Percentiles rank a stretch among this genome's conserved stretches.
Evolutionary conservation across 2,888 invertebrate genomes (phyloP).

Genomic region (Amblyjoppa fuscipennis): DNA sequence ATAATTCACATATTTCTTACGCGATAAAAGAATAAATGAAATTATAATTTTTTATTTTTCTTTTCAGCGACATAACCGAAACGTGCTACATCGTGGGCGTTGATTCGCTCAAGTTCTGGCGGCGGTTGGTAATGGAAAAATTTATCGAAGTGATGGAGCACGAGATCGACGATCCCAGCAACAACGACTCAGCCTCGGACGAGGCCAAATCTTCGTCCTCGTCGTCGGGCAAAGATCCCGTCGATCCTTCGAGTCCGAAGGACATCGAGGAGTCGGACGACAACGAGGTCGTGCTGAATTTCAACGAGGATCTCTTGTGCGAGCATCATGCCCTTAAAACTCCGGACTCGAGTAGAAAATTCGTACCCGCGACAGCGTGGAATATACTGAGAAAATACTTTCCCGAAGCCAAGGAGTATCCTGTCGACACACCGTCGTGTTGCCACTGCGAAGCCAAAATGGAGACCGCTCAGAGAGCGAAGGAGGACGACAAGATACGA

Average conservation of each 20-base stretch:
- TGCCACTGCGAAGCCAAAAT: conserved; percentile 80
- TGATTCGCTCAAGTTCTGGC: conserved; percentile 87
- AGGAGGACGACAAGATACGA: conserved; percentile 81
- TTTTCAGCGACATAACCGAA: conserved; percentile 73
- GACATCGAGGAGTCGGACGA: conserved; percentile 80
- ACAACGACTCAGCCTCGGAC: conserved; percentile 62
- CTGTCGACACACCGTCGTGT: conserved; percentile 80
- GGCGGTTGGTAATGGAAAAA: conserved; percentile 84
- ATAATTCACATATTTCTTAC: conserved; percentile 26
- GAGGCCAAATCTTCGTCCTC: conserved; percentile 51
- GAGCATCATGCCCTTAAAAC: conserved; percentile 85
- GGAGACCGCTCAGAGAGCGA: conserved; percentile 79
- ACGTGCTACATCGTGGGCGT: conserved; percentile 86
- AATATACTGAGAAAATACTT: conserved; percentile 85
- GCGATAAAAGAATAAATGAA: not conserved
- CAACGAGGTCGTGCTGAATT: conserved; percentile 82
- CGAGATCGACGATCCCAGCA: conserved; percentile 72
- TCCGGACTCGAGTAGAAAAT: conserved; percentile 82
- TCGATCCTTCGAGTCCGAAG: conserved; percentile 63
- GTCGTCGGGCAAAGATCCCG: conserved; percentile 53
- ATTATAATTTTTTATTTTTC: conserved; percentile 38
- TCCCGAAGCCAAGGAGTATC: conserved; percentile 83
- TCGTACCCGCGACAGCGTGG: conserved; percentile 86
- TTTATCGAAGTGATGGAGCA: conserved; percentile 78
- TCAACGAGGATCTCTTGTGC: conserved; percentile 87